Percentiles rank a stretch among this genome's conserved stretches.
Evolutionary conservation across 2,797 vertebrate genomes (phyloP).

Genomic region (Microctenopoma steveboyesi): DNA sequence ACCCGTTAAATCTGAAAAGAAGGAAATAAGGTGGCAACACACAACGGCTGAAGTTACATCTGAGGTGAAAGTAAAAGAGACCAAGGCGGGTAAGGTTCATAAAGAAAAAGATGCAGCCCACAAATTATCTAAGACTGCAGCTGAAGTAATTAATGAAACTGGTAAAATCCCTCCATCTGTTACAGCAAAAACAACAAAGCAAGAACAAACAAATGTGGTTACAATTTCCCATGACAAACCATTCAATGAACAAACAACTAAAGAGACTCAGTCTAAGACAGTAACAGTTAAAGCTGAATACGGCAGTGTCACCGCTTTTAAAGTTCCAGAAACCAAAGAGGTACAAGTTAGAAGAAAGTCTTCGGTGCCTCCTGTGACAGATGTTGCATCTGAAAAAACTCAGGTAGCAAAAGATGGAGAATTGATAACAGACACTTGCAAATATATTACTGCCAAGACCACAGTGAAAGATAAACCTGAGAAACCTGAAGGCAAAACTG

Average conservation of each 20-base stretch:
- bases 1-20: background rate
- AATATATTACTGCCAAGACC: background rate
- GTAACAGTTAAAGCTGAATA: conserved; percentile 27
- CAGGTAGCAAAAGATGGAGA: conserved; percentile 18
- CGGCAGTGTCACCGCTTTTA: conserved; percentile 5
- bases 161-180: background rate
- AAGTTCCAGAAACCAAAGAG: conserved; percentile 12
- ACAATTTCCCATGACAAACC: background rate
- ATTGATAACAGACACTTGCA: background rate
- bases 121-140: background rate
- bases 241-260: background rate
- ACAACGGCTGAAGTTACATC: background rate
- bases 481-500: conserved; percentile 1
- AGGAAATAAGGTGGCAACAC: background rate
- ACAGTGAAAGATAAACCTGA: conserved; percentile 14
- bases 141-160: background rate
- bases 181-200: background rate
- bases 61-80: background rate
- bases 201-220: background rate
- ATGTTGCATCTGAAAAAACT: conserved; percentile 20
- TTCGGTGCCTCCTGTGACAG: conserved; percentile 40
- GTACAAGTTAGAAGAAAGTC: conserved; percentile 9
- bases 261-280: conserved; percentile 16
- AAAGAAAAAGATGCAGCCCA: background rate
- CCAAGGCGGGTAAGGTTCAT: background rate